Base-by-base conservation (phyloP, 1,140 invertebrate genomes). In the Aradophagus sp. region DNA sequence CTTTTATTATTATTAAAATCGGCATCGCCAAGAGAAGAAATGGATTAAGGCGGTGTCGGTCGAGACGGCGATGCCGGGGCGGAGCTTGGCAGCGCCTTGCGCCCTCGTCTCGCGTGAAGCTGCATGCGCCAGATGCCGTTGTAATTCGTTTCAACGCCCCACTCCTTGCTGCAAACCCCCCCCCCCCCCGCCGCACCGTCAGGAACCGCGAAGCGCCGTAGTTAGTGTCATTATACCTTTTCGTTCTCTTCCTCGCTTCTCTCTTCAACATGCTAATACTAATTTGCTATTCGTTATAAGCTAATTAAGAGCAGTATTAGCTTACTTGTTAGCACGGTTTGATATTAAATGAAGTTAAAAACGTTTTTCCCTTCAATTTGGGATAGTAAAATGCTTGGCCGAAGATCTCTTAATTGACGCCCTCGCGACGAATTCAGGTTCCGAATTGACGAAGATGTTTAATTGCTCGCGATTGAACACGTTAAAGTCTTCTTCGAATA, bases 261-360 rank as follows among this genome's bases (percentile, higher is more conserved):
- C 29, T 53, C 39, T 48, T 68, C 65, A 68, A 53, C 52, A 53
- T 73, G 58, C 53, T 65, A 65, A 63, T 63, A 58, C 58, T 63
- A 63, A 73, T 68, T 73, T 68, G 58, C 63, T 68, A 68, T 73
- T 73, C 58, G 63, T 73, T 73, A 67, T 67, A 67, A 63, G 58
- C 56, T 73, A 67, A 63, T 73, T 73, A 58, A 66, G 36, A 62
- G 17, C 39, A 50, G 29, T 55, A 66, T 73, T 66, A 66, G 47
- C 61, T 59, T 59, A 44, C 63, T 67, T 67, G 53, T 67, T 67
- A 58, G 53, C 63, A 58, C 45, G 53, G 45, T 67, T 66, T 66
- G 36, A 56, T 66, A 50, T 67, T 44, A 56, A 66, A 66, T 66
- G 44, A 55, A 56, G 44, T 66, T 66, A 42, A 50, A 50, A 42